These are phyloP conservation scores for Gortyna flavago DNA, from an alignment of 2,888 invertebrate species.

Conservation along the genomic window DNA sequence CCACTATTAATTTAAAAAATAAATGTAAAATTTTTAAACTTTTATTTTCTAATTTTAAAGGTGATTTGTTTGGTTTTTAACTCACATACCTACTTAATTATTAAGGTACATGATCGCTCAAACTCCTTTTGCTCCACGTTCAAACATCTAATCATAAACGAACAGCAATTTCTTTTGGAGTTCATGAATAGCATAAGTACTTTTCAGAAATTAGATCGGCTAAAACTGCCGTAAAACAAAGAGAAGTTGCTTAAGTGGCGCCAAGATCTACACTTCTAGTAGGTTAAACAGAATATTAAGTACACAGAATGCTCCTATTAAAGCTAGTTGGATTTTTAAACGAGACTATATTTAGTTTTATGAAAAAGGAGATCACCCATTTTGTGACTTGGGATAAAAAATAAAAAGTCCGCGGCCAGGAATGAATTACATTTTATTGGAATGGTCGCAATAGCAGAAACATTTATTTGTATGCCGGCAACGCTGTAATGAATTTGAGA, in stretches of 20 bases:
- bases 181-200: constrained; percentile 41
- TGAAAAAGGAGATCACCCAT: background rate
- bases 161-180: background rate
- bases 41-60: background rate
- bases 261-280: constrained; percentile 18
- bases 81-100: background rate
- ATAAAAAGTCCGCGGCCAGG: too few relatives aligned
- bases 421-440: too few relatives aligned
- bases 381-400: too few relatives aligned
- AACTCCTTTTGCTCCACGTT: background rate
- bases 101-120: background rate
- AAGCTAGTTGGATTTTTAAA: background rate
- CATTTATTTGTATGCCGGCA: too few relatives aligned
- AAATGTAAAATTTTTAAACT: background rate
- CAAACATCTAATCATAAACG: background rate
- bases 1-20: too few relatives aligned
- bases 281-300: constrained; percentile 7
- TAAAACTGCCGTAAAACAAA: constrained; percentile 49
- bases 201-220: constrained; percentile 52
- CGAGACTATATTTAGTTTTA: background rate
- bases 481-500: too few relatives aligned
- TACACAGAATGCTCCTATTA: background rate
- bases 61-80: background rate
- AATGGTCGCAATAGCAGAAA: too few relatives aligned
- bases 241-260: constrained; percentile 40